Evolutionary conservation across 37 sponge, comb jelly and placozoan genomes (phyloP).

Genomic region (Amphimedon queenslandica): DNA sequence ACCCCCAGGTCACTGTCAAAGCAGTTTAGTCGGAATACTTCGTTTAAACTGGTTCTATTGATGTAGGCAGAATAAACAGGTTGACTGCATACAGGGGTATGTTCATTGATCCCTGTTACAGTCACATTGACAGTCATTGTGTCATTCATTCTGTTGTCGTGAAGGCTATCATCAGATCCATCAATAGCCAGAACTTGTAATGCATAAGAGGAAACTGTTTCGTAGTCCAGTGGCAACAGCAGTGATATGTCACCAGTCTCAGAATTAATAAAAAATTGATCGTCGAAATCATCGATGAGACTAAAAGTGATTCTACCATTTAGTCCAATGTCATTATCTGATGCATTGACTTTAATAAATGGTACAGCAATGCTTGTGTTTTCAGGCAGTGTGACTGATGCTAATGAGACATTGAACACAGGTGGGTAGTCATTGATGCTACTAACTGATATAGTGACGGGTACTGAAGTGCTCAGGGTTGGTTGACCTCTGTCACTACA

Average conservation of each 20-base stretch:
- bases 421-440: conserved; percentile 47
- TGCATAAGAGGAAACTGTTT: conserved; percentile 13
- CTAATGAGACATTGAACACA: not conserved
- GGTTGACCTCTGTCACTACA: conserved; percentile 41
- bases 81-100: conserved; percentile 35
- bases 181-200: conserved; percentile 51
- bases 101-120: conserved; percentile 56
- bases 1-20: conserved; percentile 33
- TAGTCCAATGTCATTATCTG: conserved; percentile 19
- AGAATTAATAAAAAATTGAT: conserved; percentile 20
- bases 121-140: conserved; percentile 35
- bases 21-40: conserved; percentile 34
- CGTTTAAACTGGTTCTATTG: conserved; percentile 8
- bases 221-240: conserved; percentile 46
- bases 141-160: conserved; percentile 7
- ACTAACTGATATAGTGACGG: conserved; percentile 22
- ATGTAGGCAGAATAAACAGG: conserved; percentile 47
- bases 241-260: conserved; percentile 19
- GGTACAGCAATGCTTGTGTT: conserved; percentile 21
- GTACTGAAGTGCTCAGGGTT: not conserved
- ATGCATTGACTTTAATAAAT: conserved; percentile 29
- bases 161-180: conserved; percentile 41
- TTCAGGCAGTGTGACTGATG: conserved; percentile 34
- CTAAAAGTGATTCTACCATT: conserved; percentile 23
- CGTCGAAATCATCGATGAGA: conserved; percentile 16